Evolutionary conservation across 2,113 vertebrate species (phyloP).

Genomic region (Dendrocopos noguchii): DNA sequence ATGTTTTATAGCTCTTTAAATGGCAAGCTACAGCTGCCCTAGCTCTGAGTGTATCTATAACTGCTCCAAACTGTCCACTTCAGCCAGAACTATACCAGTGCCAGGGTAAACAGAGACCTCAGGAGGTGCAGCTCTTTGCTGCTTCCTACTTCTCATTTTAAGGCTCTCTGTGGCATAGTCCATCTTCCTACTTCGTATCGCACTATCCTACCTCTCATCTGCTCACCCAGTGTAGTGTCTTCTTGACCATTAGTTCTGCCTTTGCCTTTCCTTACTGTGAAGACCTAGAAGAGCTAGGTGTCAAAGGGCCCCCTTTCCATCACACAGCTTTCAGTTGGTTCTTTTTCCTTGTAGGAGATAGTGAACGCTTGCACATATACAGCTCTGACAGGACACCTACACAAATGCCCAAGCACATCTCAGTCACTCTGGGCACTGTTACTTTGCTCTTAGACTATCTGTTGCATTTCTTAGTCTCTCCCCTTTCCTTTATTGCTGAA

Average conservation of each 20-base stretch:
- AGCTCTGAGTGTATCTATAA: not conserved
- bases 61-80: not conserved
- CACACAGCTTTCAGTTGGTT: not conserved
- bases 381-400: not conserved
- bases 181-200: not conserved
- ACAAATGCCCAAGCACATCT: not conserved
- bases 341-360: not conserved
- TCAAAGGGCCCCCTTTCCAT: not conserved
- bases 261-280: not conserved
- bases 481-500: not conserved
- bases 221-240: not conserved
- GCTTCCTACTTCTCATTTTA: constrained; percentile 5
- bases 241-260: constrained; percentile 3
- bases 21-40: not conserved
- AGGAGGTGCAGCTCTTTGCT: not conserved
- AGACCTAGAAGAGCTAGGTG: not conserved
- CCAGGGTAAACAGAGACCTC: constrained; percentile 16
- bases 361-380: not conserved
- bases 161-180: not conserved
- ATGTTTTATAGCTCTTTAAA: constrained; percentile 33
- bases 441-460: not conserved
- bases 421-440: not conserved
- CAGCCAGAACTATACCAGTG: not conserved
- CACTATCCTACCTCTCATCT: not conserved
- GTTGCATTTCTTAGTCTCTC: not conserved